Base-by-base conservation (phyloP, 2,888 invertebrate species). In the Ichneumoninae sp. region DNA sequence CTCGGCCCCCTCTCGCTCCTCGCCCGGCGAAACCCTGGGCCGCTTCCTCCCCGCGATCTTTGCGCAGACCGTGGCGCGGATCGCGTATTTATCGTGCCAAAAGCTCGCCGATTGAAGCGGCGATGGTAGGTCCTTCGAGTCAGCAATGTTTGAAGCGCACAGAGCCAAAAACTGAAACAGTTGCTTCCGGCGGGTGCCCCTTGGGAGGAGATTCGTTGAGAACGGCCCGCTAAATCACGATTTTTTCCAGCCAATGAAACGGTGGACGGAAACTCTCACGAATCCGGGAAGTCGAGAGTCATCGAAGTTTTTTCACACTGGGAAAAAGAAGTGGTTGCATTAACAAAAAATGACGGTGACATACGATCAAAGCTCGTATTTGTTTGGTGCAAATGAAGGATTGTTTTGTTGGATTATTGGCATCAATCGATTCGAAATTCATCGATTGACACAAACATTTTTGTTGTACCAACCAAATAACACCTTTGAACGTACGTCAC, bases 1-100 rank as follows among this genome's bases (percentile, higher is more conserved):
- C 66, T 52, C 47, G 71, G 62, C 26, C 71, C 84, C 57, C 82
- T 62, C 57, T 62, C 44, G 30, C 65, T 36, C 33, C 40, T n/a
- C 62, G 33, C n/a, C 22, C 6, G 10, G 62, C 74, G 50, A 74
- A 62, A 62, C 60, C 62, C 62, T 16, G 30, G 19, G 19, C 13
- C 60, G 60, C 78, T 71, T 60, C 54, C 57, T 69, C 68, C 47
- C 69, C 77, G 66, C 47, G 65, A 66, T 85, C 69, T 84, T 57
- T 60, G 33, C 57, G 44, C n/a, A 30, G 30, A 60, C 19, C 60
- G 26, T 13, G n/a, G 62, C 4, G 30, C 60, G 22, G 5, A 52
- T 30, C 30, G 5, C 57, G 57, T 10, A 57, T 5, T 5, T 5
- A 5, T 62, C 30, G 62, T 62, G 62, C 62, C 62, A 62, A 62